Conservation (phyloP, 1,140 invertebrate species). For the Chironomus tepperi region DNA sequence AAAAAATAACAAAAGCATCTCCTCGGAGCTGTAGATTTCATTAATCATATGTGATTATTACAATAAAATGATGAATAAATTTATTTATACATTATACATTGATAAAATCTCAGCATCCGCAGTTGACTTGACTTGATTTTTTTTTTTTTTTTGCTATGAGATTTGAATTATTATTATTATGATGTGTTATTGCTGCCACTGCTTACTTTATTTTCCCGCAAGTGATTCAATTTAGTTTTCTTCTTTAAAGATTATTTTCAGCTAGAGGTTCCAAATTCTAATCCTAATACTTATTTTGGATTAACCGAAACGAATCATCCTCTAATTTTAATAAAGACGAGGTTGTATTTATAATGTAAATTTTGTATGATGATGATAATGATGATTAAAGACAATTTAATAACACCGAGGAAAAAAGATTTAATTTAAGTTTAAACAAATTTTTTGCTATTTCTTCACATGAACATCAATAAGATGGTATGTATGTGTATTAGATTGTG, state of each 20-base stretch:
- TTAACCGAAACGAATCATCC: no score
- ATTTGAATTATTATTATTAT: background rate
- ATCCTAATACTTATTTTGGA: no score
- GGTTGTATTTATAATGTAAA: no score
- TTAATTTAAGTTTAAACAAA: conserved; percentile 3
- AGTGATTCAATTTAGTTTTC: conserved; percentile 6
- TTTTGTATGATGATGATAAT: no score
- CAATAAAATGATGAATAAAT: conserved; percentile 15
- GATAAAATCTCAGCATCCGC: conserved; percentile 2
- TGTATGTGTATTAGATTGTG: background rate
- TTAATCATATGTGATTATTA: conserved; percentile 4
- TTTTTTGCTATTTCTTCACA: background rate
- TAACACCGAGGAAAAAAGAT: conserved; percentile 1
- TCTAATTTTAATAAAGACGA: no score
- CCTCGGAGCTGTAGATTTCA: background rate
- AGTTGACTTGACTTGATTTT: background rate
- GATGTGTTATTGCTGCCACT: background rate
- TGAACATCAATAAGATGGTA: background rate
- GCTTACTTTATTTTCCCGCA: background rate
- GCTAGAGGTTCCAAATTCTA: no score
- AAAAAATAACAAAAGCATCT: background rate
- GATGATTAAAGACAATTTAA: conserved; percentile 11
- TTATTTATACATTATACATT: background rate
- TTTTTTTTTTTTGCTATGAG: background rate
- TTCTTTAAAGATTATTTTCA: background rate